Conservation (phyloP, 2,113 vertebrate species). For the Poeciliopsis retropinna region DNA sequence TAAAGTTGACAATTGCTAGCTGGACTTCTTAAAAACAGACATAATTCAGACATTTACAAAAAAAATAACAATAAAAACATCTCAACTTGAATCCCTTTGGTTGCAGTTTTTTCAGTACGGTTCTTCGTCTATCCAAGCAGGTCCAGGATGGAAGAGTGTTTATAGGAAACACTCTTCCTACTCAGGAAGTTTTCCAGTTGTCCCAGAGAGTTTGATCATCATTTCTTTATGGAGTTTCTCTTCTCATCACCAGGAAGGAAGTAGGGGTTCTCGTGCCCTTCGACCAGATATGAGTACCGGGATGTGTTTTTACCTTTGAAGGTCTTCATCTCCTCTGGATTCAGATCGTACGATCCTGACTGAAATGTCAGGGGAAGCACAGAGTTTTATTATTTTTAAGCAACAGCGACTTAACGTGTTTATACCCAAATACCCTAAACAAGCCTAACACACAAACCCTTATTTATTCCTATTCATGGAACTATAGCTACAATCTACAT, state of each 20-base stretch:
- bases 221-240: slow-evolving; percentile 14
- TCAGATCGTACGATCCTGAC: slow-evolving; percentile 76
- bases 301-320: slow-evolving; percentile 77
- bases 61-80: background rate
- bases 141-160: background rate
- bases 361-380: slow-evolving; percentile 54
- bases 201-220: slow-evolving; percentile 15
- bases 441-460: slow-evolving; percentile 2
- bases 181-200: slow-evolving; percentile 13
- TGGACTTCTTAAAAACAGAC: slow-evolving; percentile 12
- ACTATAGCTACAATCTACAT: background rate
- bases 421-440: background rate
- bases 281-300: slow-evolving; percentile 80
- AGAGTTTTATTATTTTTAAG: slow-evolving; percentile 1
- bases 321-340: slow-evolving; percentile 71
- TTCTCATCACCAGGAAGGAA: slow-evolving; percentile 71
- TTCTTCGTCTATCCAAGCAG: slow-evolving; percentile 4
- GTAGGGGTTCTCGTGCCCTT: slow-evolving; percentile 83
- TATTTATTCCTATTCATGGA: background rate
- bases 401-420: background rate
- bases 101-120: background rate
- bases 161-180: slow-evolving; percentile 22
- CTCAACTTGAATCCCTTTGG: slow-evolving; percentile 44
- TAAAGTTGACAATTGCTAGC: slow-evolving; percentile 60
- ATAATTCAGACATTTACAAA: background rate